Conservation (phyloP, 2,113 vertebrate species). For the Mesembrinibis cayennensis region DNA sequence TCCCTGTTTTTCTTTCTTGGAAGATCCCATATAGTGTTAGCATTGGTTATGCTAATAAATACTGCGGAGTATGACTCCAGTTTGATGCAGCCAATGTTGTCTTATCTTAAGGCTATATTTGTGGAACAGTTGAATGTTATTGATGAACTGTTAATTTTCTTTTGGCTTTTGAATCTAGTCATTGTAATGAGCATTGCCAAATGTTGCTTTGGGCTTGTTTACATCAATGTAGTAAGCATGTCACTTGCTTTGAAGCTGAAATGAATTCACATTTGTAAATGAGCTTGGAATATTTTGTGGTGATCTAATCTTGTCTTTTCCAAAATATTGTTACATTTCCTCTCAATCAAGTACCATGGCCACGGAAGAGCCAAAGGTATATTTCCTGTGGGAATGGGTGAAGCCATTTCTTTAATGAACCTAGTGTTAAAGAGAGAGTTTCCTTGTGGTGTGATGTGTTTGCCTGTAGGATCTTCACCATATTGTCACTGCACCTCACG, state of each 20-base stretch:
- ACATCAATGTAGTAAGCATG: background rate
- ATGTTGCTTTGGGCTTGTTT: slow-evolving; percentile 32
- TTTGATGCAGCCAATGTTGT: background rate
- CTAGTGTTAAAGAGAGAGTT: background rate
- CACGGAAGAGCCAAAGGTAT: background rate
- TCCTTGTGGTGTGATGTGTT: background rate
- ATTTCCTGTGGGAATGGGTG: background rate
- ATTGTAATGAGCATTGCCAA: background rate
- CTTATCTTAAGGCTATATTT: background rate
- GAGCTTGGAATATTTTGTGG: background rate
- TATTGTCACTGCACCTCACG: background rate
- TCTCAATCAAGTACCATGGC: background rate
- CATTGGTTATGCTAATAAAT: background rate
- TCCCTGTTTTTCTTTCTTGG: background rate
- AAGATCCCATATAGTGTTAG: background rate
- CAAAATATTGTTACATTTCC: background rate
- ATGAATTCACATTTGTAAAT: slow-evolving; percentile 6
- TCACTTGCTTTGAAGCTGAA: slow-evolving; percentile 25
- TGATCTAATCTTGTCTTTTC: background rate
- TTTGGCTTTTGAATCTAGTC: slow-evolving; percentile 14
- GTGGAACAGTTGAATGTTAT: background rate
- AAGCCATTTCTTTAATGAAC: background rate
- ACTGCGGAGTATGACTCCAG: background rate
- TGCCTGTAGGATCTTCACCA: background rate
- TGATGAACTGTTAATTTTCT: slow-evolving; percentile 30